A percentile compares a stretch with the other conserved stretches of the same genome.
Conservation (phyloP, 2,113 vertebrate species). For the Cottus gobio region DNA sequence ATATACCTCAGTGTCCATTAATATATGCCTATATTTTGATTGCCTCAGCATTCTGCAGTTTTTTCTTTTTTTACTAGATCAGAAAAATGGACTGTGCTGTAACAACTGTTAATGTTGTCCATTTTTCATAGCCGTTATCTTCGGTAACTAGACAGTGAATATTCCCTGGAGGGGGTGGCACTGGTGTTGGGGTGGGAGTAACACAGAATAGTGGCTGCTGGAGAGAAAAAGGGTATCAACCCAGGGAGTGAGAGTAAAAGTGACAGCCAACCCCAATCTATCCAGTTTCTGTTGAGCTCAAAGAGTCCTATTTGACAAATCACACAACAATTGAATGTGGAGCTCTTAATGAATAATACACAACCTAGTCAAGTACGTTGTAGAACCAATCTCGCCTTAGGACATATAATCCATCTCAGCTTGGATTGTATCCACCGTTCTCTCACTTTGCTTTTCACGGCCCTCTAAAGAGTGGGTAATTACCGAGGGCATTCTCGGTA, state of each 20-base stretch:
- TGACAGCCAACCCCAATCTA: constrained; percentile 69
- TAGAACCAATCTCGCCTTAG: constrained; percentile 57
- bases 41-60: constrained; percentile 63
- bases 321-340: constrained; percentile 60
- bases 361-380: constrained; percentile 58
- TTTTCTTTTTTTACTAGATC: constrained; percentile 44
- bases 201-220: constrained; percentile 37
- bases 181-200: constrained; percentile 44
- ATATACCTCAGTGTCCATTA: constrained; percentile 59
- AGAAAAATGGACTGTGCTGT: constrained; percentile 67
- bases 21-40: constrained; percentile 74
- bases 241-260: constrained; percentile 37
- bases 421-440: constrained; percentile 51
- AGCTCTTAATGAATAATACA: constrained; percentile 71
- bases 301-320: constrained; percentile 62
- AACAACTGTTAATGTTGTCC: constrained; percentile 66
- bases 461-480: constrained; percentile 62
- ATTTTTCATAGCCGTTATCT: constrained; percentile 74
- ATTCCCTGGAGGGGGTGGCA: constrained; percentile 40
- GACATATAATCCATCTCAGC: constrained; percentile 58
- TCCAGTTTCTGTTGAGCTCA: constrained; percentile 61
- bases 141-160: constrained; percentile 68
- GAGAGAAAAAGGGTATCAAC: constrained; percentile 30
- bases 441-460: constrained; percentile 36
- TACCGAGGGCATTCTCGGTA: constrained; percentile 32